phyloP scores from a whole-genome alignment of 2,797 vertebrate species.

The Paramormyrops hopkinsi region DNA sequence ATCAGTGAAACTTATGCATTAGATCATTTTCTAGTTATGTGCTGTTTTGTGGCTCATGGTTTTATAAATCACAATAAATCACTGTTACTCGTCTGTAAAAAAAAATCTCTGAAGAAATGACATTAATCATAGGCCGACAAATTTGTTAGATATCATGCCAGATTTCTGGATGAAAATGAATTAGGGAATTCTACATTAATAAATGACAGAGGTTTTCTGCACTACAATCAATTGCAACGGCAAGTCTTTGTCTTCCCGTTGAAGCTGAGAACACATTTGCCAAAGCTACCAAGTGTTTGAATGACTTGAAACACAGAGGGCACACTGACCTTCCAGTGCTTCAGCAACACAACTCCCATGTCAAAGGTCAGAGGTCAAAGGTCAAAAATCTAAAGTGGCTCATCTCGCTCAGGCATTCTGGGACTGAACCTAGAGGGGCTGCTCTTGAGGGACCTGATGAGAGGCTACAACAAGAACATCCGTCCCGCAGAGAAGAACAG shows the following conservation, averaged over 20 bases:
- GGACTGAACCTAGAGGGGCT: constrained; percentile 76
- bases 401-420: constrained; percentile 38
- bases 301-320: neutral
- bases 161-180: neutral
- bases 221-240: neutral
- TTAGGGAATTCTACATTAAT: neutral
- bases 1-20: neutral
- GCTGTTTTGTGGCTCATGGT: neutral
- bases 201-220: neutral
- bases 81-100: neutral
- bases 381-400: neutral
- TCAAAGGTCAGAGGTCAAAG: neutral
- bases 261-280: neutral
- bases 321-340: neutral
- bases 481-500: constrained; percentile 60
- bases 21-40: neutral
- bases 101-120: neutral
- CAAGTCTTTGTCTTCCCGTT: neutral
- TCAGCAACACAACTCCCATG: neutral
- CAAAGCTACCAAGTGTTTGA: neutral
- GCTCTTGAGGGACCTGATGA: constrained; percentile 77
- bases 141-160: neutral
- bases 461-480: constrained; percentile 73
- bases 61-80: neutral
- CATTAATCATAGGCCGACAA: neutral